Base-by-base conservation (phyloP, 2,888 invertebrate genomes). In the Blera fallax region DNA sequence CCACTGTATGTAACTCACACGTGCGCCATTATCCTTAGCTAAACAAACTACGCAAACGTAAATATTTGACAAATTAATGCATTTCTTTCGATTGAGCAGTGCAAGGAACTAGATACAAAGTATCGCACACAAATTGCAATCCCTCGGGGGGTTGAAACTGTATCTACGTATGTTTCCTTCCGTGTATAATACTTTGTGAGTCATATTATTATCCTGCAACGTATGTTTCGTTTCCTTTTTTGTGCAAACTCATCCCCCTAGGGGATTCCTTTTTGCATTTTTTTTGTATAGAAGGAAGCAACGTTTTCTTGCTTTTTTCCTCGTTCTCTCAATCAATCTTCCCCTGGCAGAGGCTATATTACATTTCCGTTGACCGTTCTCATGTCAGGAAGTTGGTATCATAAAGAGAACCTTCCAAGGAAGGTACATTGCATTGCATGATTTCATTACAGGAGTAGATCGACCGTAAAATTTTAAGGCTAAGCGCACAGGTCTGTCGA, bases 1-100 rank as follows among this genome's bases (percentile, higher is more conserved):
- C 27, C 72, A 60, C 69, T 69, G 45, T 62, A 27, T 27, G 50
- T 60, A 64, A 52, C 11, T 11, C 29, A 62, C 32, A 21, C 29
- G 34, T 79, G 48, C 40, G 43, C 34, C 34, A 70, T 40, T 14
- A 14, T 62, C 2, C 32, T 24, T 70, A 64, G 18, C 77, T 70
- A 64, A 64, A 24, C 27, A 74, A 65, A 76, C 76, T 69, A 74
- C 21, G 16, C 2, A 16, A 60, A 64, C 27, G 81, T 77, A 70
- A 82, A 82, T 82, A 82, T 82, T 82, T 82, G 77, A 82, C 76
- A 77, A 82, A 82, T 81, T 81, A 82, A 82, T 82, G 76, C 69
- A 82, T 82, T 82, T 70, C 76, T 77, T 69, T 82, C 70, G 77
- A 82, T 82, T 77, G 81, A 64, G 45, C 18, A 79, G 60, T 48